phyloP scores from a whole-genome alignment of 2,888 invertebrate genomes.

The Calephelis perditalis region DNA sequence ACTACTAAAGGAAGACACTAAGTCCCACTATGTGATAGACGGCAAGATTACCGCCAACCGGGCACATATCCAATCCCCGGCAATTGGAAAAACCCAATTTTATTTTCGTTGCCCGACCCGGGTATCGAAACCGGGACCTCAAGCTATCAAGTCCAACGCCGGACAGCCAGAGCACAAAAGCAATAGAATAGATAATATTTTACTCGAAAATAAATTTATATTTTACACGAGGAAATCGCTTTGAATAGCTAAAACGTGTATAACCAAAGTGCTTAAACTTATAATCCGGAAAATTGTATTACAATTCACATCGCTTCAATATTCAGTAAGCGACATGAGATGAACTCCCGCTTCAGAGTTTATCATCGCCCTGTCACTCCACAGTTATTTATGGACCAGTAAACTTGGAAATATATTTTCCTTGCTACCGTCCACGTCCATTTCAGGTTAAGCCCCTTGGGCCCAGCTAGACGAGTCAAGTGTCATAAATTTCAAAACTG shows the following conservation, averaged over 20 bases:
- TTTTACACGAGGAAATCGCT: neutral
- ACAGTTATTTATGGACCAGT: slow-evolving; percentile 75
- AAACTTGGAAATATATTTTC: slow-evolving; percentile 77
- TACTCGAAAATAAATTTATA: too few species aligned
- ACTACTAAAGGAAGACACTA: too few species aligned
- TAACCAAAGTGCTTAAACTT: slow-evolving; percentile 23
- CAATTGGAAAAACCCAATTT: too few species aligned
- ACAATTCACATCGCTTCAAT: slow-evolving; percentile 53
- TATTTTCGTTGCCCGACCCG: too few species aligned
- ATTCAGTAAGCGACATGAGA: slow-evolving; percentile 67
- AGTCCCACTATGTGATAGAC: too few species aligned
- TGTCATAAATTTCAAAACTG: slow-evolving; percentile 77
- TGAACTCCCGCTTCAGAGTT: slow-evolving; percentile 68
- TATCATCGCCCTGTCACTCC: slow-evolving; percentile 76
- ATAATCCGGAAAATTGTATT: slow-evolving; percentile 41
- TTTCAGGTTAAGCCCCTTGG: slow-evolving; percentile 76
- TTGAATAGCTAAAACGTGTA: slow-evolving; percentile 17
- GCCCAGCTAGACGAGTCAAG: slow-evolving; percentile 72
- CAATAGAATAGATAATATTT: too few species aligned
- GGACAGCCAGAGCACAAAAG: too few species aligned
- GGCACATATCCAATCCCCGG: too few species aligned
- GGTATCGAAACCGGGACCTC: too few species aligned
- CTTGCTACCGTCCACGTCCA: slow-evolving; percentile 69
- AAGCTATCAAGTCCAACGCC: too few species aligned
- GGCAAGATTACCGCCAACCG: too few species aligned